A percentile compares a stretch with the other conserved stretches of the same genome.
Conservation (phyloP, 1,140 invertebrate species). For the Phthorimaea operculella region DNA sequence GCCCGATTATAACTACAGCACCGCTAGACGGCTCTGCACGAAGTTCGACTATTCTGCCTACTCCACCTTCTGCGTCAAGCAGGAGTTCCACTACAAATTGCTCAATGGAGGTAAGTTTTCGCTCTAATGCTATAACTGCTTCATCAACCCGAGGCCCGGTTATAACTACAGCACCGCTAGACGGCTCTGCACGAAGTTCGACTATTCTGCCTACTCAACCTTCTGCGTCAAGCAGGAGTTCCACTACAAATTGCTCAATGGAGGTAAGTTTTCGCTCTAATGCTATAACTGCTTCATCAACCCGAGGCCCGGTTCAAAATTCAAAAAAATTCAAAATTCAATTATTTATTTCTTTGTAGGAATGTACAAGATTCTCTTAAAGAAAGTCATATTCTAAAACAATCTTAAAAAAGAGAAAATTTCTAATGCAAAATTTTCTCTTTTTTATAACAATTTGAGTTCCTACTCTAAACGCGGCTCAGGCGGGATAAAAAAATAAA, state of each 20-base stretch:
- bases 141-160: slow-evolving; percentile 66
- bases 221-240: slow-evolving; percentile 82
- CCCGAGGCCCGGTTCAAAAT: no score
- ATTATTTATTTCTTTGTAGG: no score
- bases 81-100: slow-evolving; percentile 71
- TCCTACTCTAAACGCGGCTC: no score
- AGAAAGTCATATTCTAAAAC: no score
- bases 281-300: slow-evolving; percentile 80
- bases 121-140: slow-evolving; percentile 76
- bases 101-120: slow-evolving; percentile 70
- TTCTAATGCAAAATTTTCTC: no score
- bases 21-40: slow-evolving; percentile 71
- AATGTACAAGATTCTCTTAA: no score
- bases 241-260: slow-evolving; percentile 70
- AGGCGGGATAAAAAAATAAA: no score
- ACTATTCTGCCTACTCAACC: slow-evolving; percentile 78
- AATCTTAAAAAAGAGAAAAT: no score
- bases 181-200: slow-evolving; percentile 77
- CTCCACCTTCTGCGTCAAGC: slow-evolving; percentile 85
- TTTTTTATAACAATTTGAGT: no score
- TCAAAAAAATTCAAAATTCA: no score
- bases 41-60: slow-evolving; percentile 78
- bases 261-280: slow-evolving; percentile 65
- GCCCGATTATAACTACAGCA: slow-evolving; percentile 53
- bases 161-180: slow-evolving; percentile 65